These are phyloP conservation scores for Mormyrops attenuatus DNA, from an alignment of 2,797 vertebrate genomes.

Conservation along the genomic window DNA sequence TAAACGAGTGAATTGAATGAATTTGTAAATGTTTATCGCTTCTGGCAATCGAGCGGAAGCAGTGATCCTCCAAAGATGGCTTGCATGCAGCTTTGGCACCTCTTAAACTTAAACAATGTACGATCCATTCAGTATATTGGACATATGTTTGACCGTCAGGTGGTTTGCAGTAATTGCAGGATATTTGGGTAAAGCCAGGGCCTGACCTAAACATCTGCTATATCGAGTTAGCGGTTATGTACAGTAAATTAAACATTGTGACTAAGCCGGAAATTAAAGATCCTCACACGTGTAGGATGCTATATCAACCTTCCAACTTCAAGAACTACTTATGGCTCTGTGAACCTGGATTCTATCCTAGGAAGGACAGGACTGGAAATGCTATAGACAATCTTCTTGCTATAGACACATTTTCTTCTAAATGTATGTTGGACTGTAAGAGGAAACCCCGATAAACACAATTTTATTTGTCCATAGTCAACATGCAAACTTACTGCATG, in stretches of 20 bases:
- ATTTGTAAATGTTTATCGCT: not conserved
- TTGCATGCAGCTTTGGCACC: not conserved
- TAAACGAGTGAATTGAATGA: not conserved
- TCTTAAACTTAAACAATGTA: not conserved
- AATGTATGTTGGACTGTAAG: not conserved
- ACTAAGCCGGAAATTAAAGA: not conserved
- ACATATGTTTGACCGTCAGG: not conserved
- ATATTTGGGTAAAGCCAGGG: not conserved
- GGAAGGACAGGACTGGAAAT: not conserved
- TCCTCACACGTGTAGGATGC: not conserved
- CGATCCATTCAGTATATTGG: not conserved
- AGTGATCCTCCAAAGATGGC: not conserved
- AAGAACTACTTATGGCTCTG: not conserved
- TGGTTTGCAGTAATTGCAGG: not conserved
- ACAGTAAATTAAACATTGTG: not conserved
- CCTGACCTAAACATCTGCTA: conserved; percentile 2
- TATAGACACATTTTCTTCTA: not conserved
- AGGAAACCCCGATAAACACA: not conserved
- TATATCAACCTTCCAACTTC: not conserved
- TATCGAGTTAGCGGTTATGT: not conserved
- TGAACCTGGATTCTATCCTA: not conserved
- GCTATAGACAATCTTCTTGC: not conserved
- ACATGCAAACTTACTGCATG: not conserved
- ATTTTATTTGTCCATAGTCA: not conserved
- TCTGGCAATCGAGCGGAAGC: not conserved